Evolutionary conservation across 2,113 vertebrate genomes (phyloP).

Genomic region (Cinclus mexicanus): DNA sequence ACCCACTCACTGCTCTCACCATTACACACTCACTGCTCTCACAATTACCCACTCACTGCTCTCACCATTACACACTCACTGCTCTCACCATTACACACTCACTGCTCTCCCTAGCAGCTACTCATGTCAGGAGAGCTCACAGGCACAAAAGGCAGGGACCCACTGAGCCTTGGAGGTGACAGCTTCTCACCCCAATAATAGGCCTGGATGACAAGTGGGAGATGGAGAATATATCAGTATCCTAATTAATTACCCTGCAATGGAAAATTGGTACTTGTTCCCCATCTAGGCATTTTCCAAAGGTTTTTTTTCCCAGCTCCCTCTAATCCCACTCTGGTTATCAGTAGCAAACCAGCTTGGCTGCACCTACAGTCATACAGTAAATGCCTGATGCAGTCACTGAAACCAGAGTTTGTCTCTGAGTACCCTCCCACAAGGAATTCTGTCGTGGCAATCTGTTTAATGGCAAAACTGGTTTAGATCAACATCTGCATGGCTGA

Average conservation of each 20-base stretch:
- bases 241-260: neutral
- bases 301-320: neutral
- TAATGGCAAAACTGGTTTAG: neutral
- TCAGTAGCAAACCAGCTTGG: neutral
- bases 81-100: neutral
- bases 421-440: neutral
- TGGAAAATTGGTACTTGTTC: neutral
- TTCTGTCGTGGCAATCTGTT: neutral
- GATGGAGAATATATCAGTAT: neutral
- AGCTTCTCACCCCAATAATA: neutral
- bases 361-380: neutral
- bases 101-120: neutral
- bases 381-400: neutral
- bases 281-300: neutral
- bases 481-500: neutral
- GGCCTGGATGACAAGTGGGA: neutral
- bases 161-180: neutral
- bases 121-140: accelerated
- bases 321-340: neutral
- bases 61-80: neutral
- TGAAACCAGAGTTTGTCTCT: neutral
- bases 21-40: neutral
- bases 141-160: neutral
- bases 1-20: neutral
- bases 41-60: neutral